Evolutionary conservation across 2,888 invertebrate genomes (phyloP).

Genomic region (Agriotes lineatus): DNA sequence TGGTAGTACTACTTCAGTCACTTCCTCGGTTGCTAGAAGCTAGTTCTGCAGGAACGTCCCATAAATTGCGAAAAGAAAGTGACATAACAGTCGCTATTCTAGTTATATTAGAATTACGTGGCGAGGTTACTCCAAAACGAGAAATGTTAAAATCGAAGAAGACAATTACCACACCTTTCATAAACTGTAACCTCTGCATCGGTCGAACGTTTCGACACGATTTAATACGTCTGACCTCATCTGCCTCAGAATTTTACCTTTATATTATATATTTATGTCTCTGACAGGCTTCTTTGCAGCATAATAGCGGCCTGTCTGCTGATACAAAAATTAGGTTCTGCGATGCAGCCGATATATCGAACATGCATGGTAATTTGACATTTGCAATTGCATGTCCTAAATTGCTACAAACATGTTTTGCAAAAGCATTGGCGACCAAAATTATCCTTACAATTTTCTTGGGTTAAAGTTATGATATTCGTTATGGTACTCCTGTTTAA

Average conservation of each 20-base stretch:
- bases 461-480: no score
- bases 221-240: constrained; percentile 18
- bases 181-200: constrained; percentile 22
- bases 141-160: constrained; percentile 23
- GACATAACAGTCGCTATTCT: neutral
- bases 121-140: constrained; percentile 25
- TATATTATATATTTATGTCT: constrained; percentile 12
- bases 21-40: neutral
- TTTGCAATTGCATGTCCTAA: constrained; percentile 9
- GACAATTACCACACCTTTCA: constrained; percentile 24
- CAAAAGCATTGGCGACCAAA: no score
- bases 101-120: neutral
- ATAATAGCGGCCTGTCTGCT: neutral
- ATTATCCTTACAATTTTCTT: no score
- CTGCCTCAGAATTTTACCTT: constrained; percentile 12
- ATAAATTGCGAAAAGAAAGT: neutral
- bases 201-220: constrained; percentile 15
- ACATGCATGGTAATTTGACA: constrained; percentile 2
- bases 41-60: neutral
- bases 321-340: constrained; percentile 8
- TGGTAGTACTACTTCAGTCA: neutral
- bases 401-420: neutral
- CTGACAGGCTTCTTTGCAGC: neutral
- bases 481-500: no score
- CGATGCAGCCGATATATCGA: neutral